Percentiles rank a stretch among this genome's conserved stretches.
Conservation (phyloP, 23 tunicate genomes). For the Oikopleura dioica region DNA sequence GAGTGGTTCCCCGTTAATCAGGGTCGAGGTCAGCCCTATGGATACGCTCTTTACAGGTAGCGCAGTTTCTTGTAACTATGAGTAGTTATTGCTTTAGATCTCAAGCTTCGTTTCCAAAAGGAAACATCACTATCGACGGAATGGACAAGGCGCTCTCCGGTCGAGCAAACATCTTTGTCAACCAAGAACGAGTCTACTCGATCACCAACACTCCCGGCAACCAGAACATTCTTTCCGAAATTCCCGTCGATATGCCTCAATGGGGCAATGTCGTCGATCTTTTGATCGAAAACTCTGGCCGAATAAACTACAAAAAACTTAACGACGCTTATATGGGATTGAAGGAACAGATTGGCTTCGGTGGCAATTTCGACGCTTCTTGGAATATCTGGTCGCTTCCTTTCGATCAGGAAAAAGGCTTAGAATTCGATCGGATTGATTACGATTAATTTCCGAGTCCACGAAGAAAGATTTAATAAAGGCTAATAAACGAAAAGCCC, state of each 20-base stretch:
- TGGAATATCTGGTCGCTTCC: too few relatives aligned
- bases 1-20: slow-evolving; percentile 29
- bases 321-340: too few relatives aligned
- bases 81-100: too few relatives aligned
- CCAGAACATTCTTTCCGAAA: neutral
- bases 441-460: too few relatives aligned
- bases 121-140: neutral
- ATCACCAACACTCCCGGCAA: neutral
- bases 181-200: neutral
- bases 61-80: too few relatives aligned
- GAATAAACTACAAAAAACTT: slow-evolving; percentile 42
- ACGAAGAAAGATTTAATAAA: too few relatives aligned
- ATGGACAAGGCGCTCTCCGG: slow-evolving; percentile 12
- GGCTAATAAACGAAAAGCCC: too few relatives aligned
- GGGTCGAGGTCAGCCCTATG: slow-evolving; percentile 40
- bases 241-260: neutral
- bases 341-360: too few relatives aligned
- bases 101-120: too few relatives aligned
- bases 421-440: too few relatives aligned
- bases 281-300: slow-evolving; percentile 56
- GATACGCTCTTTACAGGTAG: slow-evolving; percentile 46
- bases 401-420: slow-evolving; percentile 35
- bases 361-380: too few relatives aligned
- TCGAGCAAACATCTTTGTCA: slow-evolving; percentile 4
- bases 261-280: slow-evolving; percentile 25